Conservation (phyloP, 2,888 invertebrate genomes). For the Salpingus planirostris region DNA sequence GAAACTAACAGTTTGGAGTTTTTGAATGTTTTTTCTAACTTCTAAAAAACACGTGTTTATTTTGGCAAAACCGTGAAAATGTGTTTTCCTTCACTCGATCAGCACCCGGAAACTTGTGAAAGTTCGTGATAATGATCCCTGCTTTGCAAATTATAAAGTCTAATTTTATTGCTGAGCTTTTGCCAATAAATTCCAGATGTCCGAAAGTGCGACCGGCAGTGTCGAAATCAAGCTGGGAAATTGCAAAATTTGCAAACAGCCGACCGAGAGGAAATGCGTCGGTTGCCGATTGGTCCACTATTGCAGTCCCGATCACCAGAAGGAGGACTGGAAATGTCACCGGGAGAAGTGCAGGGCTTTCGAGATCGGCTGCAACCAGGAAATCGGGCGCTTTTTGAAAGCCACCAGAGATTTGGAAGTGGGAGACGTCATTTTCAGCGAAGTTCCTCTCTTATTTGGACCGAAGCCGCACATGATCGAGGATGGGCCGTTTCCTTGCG, state of each 20-base stretch:
- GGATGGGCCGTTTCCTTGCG: slow-evolving; percentile 55
- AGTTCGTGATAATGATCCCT: no score
- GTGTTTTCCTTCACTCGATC: no score
- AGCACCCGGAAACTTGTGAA: no score
- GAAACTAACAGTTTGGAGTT: no score
- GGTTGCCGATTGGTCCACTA: slow-evolving; percentile 61
- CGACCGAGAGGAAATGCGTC: slow-evolving; percentile 57
- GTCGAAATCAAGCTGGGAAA: slow-evolving; percentile 5
- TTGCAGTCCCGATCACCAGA: slow-evolving; percentile 63
- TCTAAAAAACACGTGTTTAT: no score
- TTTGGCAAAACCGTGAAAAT: no score
- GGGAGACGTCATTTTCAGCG: slow-evolving; percentile 59
- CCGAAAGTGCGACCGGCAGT: slow-evolving; percentile 1
- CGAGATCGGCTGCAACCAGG: slow-evolving; percentile 45
- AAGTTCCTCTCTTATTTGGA: slow-evolving; percentile 55
- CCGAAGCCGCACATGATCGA: slow-evolving; percentile 54
- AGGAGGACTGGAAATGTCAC: slow-evolving; percentile 62
- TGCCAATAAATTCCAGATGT: no score
- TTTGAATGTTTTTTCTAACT: no score
- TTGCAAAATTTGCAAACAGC: slow-evolving; percentile 48
- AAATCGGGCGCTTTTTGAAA: slow-evolving; percentile 53
- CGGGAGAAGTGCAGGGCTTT: slow-evolving; percentile 53
- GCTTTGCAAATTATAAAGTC: no score
- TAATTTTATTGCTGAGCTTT: no score
- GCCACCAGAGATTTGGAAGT: slow-evolving; percentile 59